Evolutionary conservation across 2,797 vertebrate species (phyloP), one percentile per base, ranked within the genome.

Genomic region (Harpagifer antarcticus): DNA sequence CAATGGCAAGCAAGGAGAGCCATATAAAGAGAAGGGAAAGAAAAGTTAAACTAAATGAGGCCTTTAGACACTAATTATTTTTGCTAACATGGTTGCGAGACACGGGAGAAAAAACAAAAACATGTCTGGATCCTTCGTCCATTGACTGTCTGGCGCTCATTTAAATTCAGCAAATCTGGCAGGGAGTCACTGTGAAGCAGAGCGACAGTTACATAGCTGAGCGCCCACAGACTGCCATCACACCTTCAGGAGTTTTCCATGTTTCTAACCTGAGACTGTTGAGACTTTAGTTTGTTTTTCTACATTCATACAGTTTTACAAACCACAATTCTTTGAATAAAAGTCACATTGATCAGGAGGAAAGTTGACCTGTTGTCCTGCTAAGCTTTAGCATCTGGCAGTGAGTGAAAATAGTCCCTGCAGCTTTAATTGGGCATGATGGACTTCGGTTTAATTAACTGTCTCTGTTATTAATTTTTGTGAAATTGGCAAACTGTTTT

Each of bases 91-190:
- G 31, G 16, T 47, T 63, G 82, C 68, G 70, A 88, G 81, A 76
- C 84, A 47, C 1, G 9, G 2, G 3, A 68, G 27, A 45, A 72
- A 54, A 7, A 37, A 9, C 33, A 1, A 9, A 37, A 72, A 63
- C 71, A 50, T 0, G 48, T 66, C 72, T 42, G 61, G 50, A 74
- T 72, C 33, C n/a, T 74, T 58, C 33, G 15, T 37, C 27, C 42
- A 50, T 43, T 37, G 48, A 66, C 61, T 71, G 68, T 81, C 80
- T 83, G 71, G 50, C 23, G 11, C 54, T 81, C 57, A 83, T 79
- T 78, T 44, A 87, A 76, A 83, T 83, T 86, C 62, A 81, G 77
- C 20, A 17, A 31, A 74, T 65, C 82, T 85, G 74, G 63, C 78
- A 84, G 71, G 49, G 70, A 72, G 14, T 57, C 73, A 17, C 60